Evolutionary conservation across 1,140 invertebrate genomes (phyloP), one percentile per base, ranked within the genome.

Genomic region (Bombus sylvicola): DNA sequence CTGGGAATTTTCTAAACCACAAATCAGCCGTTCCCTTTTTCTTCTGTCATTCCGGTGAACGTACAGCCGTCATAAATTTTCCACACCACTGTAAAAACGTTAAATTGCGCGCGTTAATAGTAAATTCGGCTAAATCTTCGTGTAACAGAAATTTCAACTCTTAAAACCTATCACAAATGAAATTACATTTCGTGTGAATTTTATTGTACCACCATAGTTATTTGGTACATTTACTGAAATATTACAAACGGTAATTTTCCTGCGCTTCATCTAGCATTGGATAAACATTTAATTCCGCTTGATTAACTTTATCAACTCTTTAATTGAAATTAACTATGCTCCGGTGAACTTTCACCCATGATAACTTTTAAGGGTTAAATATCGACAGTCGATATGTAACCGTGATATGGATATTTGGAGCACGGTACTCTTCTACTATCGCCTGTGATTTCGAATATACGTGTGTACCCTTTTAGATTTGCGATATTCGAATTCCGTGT

Each of bases 341-440:
- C 22, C 57, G 1, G 28, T 62, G 3, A 62, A n/a, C 59, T 62
- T n/a, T 62, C 59, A 62, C 3, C 59, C 12, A 18, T 53, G 47
- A 53, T 53, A 53, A 53, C 47, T 4, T 12, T 62, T n/a, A 28
- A 12, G 10, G 59, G 28, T 39, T 10, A 5, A 39, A 64, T 85
- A 85, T 85, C 83, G 53, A 41, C 83, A 4, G 83, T 72, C 83
- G 83, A 80, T 85, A 83, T n/a, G 53, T 34, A 31, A 18, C 31
- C 9, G 0, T 2, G 25, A 28, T 28, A 53, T 18, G 41, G 31
- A 53, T 53, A 53, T 53, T 53, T 53, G 47, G 6, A 53, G 18
- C 47, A 53, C 0, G 0, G 6, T 53, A 53, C 47, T 8, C 47
- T 22, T 53, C 18, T 53, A 53, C 5, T 8, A 22, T 37, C 6